Base-by-base conservation (phyloP, 2,113 vertebrate genomes). In the Rhineura floridana region DNA sequence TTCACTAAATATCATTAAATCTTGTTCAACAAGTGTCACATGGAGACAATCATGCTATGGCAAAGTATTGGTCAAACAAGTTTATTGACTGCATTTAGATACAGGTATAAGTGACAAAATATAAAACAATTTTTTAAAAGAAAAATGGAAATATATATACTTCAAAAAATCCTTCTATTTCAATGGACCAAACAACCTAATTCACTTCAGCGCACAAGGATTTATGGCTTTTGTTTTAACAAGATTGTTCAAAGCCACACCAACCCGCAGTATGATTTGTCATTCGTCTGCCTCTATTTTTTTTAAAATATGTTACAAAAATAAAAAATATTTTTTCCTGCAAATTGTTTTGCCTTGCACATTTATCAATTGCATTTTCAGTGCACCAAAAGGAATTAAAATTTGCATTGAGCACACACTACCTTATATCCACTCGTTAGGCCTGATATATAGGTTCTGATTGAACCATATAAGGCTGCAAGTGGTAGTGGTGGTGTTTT, bases 51-150 rank as follows among this genome's bases (percentile, higher is more conserved):
- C 76, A 30, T 78, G 25, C 50, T 1, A 21, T 1, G 13, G 73
- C 25, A 73, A 78, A 78, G 44, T 59, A 13, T 63, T 85, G 46
- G 44, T 89, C 83, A 84, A 44, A 55, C 19, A 81, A 65, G 63
- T 93, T 95, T 84, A 93, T 91, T 93, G 78, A 62, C 82, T 13
- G 6, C 23, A 46, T 93, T 86, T 79, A 72, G 84, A 80, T 42
- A 90, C 3, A 89, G 76, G 28, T 12, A 86, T 6, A 84, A 85
- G 81, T 48, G 81, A 82, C 59, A 85, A 69, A 87, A 63, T 62
- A 69, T 1, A 10, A 88, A 80, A 91, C 12, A 46, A 83, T 25
- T 89, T 50, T 85, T 15, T 82, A 19, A 89, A 80, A 78, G 89
- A 88, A 86, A 73, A 0, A 0, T 19, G 13, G 86, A 48, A 4